Base-by-base conservation (phyloP, 2,113 vertebrate genomes). In the Toxostoma redivivum region DNA sequence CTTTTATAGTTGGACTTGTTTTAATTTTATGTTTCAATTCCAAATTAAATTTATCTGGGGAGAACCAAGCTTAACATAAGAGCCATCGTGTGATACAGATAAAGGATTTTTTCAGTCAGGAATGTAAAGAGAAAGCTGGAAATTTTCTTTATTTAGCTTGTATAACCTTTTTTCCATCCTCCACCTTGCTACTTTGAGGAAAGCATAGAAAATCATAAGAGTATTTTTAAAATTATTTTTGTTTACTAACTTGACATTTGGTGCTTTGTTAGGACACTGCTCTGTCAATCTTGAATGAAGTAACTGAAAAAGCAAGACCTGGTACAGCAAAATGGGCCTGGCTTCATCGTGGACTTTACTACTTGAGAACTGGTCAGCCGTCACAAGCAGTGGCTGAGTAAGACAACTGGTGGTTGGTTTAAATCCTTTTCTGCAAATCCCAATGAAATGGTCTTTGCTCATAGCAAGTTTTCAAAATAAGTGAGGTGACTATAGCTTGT, bases 241-340 rank as follows among this genome's bases (percentile, higher is more conserved):
- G 28, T 91, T 60, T 62, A 22, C 60, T 76, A 91, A 73, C 42
- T 40, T 96, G 57, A 38, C 17, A 4, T 44, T 76, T 97, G 66
- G 73, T 67, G 81, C 90, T 51, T 56, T 90, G 31, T 66, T 88
- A 99, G 99, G 99, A 99, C 35, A 96, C 98, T 35, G 99, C 99
- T 37, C 98, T 99, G 93, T 97, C 97, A 33, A 96, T 98, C 78
- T 97, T 99, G 81, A 98, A 98, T 93, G 95, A 98, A 27, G 99
- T 99, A 74, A 99, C 98, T 28, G 98, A 98, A 57, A 98, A 97
- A 97, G 98, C 98, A 4, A 98, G 98, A 47, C 97, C 98, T 62
- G 99, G 99, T 64, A 98, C 98, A 11, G 98, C 98, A 27, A 99
- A 99, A 93, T 99, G 99, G 99, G 99, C 99, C 42, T 99, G 99